Base-by-base conservation (phyloP, 2,113 vertebrate genomes). In the Scomber scombrus region DNA sequence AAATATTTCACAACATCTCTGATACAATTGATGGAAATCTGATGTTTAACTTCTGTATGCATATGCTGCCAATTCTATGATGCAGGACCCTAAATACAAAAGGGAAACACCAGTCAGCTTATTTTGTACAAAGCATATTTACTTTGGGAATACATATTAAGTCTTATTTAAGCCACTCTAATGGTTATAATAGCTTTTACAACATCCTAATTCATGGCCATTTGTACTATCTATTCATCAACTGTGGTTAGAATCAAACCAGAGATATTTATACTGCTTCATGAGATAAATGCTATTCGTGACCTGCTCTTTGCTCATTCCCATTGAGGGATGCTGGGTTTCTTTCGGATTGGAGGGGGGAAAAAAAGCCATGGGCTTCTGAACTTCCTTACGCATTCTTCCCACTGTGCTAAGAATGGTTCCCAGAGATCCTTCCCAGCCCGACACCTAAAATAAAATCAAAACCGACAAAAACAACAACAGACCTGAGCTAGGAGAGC, bases 381-480 rank as follows among this genome's bases (percentile, higher is more conserved):
- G 43, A 82, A 82, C 52, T 72, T 84, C 65, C 80, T 64, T 55
- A 71, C 18, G 10, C 78, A 81, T 89, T 90, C 79, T 85, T 91
- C 85, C 86, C 81, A 85, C 82, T 15, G 4, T 26, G 76, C 87
- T 90, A 80, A 91, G 82, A 92, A 88, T 89, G 84, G 85, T 79
- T 86, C 83, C 75, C 77, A 82, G 73, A 45, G 81, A 87, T 73
- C 21, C 79, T 80, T 89, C 80, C 86, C 87, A 88, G 77, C 81
- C 90, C 66, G 65, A 71, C 80, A 91, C 81, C 82, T 75, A 91
- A 89, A 92, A 91, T 85, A 86, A 87, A 91, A 71, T 52, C 54
- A 15, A 69, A 89, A 91, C 88, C 79, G 34, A 92, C 63, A 86
- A 92, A 91, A 93, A 90, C 83, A 92, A 90, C 84, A 88, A 80